These are phyloP conservation scores for Platichthys stellatus DNA, from an alignment of 2,113 vertebrate genomes.

Conservation along the genomic window DNA sequence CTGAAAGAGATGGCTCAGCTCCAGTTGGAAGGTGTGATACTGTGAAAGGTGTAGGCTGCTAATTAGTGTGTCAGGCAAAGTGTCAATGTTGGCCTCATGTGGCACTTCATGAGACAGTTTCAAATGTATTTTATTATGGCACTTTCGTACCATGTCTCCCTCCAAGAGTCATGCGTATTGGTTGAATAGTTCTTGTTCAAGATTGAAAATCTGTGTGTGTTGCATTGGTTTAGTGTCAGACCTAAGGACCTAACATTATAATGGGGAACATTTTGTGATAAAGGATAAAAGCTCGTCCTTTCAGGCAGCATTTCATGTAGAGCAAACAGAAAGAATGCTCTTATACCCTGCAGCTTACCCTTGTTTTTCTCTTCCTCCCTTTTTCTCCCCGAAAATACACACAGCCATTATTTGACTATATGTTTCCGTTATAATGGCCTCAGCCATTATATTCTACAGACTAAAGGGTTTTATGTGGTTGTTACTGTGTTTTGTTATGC, in stretches of 20 bases:
- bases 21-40: slow-evolving; percentile 44
- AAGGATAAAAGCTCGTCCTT: slow-evolving; percentile 32
- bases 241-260: slow-evolving; percentile 25
- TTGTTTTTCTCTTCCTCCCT: slow-evolving; percentile 39
- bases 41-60: slow-evolving; percentile 58
- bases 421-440: slow-evolving; percentile 65
- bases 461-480: slow-evolving; percentile 50
- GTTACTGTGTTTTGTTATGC: slow-evolving; percentile 47
- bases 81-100: slow-evolving; percentile 61
- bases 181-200: slow-evolving; percentile 10
- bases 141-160: not conserved
- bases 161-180: not conserved
- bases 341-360: slow-evolving; percentile 26
- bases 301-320: slow-evolving; percentile 26
- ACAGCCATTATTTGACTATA: slow-evolving; percentile 64
- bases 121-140: slow-evolving; percentile 22
- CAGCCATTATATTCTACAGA: slow-evolving; percentile 65
- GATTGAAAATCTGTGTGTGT: not conserved
- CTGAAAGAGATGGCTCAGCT: slow-evolving; percentile 30
- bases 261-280: slow-evolving; percentile 34
- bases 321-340: slow-evolving; percentile 33
- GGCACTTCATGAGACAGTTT: slow-evolving; percentile 42
- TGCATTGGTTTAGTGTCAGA: slow-evolving; percentile 21
- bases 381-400: slow-evolving; percentile 31
- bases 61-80: slow-evolving; percentile 71